Percentiles rank a stretch among this genome's conserved stretches.
These are phyloP conservation scores for Orchesellides sinensis DNA, from an alignment of 2,888 invertebrate genomes.

Conservation along the genomic window DNA sequence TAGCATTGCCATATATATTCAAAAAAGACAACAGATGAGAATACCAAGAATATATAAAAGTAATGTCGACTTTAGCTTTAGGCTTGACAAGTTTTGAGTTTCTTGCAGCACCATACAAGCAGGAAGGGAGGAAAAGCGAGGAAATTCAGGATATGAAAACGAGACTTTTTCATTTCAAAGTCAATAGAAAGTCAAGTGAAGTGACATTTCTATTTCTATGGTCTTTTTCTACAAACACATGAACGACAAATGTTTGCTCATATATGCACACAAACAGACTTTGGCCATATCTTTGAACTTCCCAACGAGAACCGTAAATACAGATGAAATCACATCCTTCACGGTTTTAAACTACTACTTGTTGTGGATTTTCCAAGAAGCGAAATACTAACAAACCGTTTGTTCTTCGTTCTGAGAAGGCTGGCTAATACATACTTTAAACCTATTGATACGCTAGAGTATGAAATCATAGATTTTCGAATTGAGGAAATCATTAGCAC, in stretches of 20 bases:
- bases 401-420: no score
- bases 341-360: conserved; percentile 23
- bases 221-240: conserved; percentile 34
- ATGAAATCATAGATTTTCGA: no score
- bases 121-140: conserved; percentile 11
- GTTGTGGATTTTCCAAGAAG: background rate
- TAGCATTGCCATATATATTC: background rate
- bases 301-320: conserved; percentile 5
- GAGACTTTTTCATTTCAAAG: conserved; percentile 60
- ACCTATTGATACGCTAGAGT: no score
- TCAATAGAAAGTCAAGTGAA: conserved; percentile 57
- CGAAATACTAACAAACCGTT: no score
- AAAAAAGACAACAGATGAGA: background rate
- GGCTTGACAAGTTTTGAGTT: conserved; percentile 18
- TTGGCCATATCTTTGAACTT: conserved; percentile 26
- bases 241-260: background rate
- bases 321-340: conserved; percentile 49
- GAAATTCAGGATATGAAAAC: conserved; percentile 25
- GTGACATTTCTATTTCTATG: conserved; percentile 55
- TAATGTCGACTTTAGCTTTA: conserved; percentile 17
- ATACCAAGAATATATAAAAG: no score
- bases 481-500: no score
- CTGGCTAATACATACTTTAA: no score
- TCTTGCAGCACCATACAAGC: background rate
- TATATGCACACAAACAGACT: background rate